phyloP scores from a whole-genome alignment of 2,113 vertebrate genomes.

The Tenebrosternarchus preto region DNA sequence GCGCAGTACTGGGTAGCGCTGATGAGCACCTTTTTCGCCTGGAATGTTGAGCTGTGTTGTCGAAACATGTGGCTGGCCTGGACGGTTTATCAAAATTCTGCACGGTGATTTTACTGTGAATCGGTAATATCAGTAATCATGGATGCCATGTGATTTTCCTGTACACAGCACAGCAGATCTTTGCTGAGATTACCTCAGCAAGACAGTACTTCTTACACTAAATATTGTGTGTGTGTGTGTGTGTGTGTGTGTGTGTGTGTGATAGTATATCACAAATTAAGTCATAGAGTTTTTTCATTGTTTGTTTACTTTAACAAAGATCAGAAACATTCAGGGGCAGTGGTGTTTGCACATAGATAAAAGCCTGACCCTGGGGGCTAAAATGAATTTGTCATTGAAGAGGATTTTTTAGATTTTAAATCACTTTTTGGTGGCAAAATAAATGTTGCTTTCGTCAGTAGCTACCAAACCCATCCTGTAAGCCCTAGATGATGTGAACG shows the following conservation, averaged over 20 bases:
- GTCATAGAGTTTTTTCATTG: neutral
- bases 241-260: neutral
- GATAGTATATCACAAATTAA: constrained; percentile 15
- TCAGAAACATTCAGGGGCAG: neutral
- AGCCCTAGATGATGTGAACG: neutral
- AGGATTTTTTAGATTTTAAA: neutral
- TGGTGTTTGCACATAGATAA: neutral
- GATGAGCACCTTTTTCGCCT: constrained; percentile 1
- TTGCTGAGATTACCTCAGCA: no score
- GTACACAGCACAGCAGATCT: neutral
- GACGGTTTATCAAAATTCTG: constrained; percentile 4
- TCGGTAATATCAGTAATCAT: neutral
- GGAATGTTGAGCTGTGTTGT: constrained; percentile 22
- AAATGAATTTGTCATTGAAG: neutral
- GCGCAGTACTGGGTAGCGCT: constrained; percentile 10
- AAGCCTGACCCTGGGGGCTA: neutral
- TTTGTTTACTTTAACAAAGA: constrained; percentile 25
- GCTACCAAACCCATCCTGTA: neutral
- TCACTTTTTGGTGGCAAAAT: no score
- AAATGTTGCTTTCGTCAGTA: neutral
- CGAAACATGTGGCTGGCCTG: neutral
- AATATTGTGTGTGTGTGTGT: neutral
- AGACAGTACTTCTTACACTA: neutral
- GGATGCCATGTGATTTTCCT: neutral
- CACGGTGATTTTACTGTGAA: neutral